These are phyloP conservation scores for Gonioctena quinquepunctata DNA, from an alignment of 1,140 invertebrate species.

Conservation along the genomic window DNA sequence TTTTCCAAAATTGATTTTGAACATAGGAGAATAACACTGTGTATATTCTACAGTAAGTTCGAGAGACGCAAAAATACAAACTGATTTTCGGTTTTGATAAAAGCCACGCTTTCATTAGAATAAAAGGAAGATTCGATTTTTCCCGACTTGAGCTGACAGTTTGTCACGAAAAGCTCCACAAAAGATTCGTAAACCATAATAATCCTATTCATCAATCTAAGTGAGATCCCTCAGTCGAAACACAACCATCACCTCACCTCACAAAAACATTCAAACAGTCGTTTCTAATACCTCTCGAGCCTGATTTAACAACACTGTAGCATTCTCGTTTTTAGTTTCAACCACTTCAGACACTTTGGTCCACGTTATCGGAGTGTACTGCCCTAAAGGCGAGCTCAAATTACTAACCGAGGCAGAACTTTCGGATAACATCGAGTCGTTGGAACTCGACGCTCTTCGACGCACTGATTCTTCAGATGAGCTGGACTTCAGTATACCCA, in stretches of 20 bases:
- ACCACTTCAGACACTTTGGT: constrained; percentile 28
- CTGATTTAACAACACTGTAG: constrained; percentile 39
- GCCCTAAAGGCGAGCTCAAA: constrained; percentile 39
- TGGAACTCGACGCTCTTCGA: constrained; percentile 64
- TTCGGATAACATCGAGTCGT: constrained; percentile 62
- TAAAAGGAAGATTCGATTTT: too few species aligned
- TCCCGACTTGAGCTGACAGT: too few species aligned
- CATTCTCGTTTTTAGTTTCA: constrained; percentile 23
- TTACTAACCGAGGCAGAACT: constrained; percentile 36
- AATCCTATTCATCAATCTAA: too few species aligned
- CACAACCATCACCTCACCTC: neutral
- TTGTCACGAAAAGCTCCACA: too few species aligned
- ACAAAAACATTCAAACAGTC: constrained; percentile 49
- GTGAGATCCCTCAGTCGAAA: neutral
- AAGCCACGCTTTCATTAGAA: too few species aligned
- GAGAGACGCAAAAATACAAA: too few species aligned
- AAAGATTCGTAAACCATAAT: too few species aligned
- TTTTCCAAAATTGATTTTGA: too few species aligned
- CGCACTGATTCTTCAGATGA: constrained; percentile 67
- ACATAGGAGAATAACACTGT: too few species aligned
- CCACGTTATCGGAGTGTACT: constrained; percentile 45
- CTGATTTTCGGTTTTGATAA: too few species aligned
- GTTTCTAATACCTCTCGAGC: constrained; percentile 56
- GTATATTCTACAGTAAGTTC: too few species aligned
- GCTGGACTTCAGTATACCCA: constrained; percentile 62